Evolutionary conservation across 2,797 vertebrate species (phyloP), one percentile per base, ranked within the genome.

Genomic region (Sebastes steindachneri): DNA sequence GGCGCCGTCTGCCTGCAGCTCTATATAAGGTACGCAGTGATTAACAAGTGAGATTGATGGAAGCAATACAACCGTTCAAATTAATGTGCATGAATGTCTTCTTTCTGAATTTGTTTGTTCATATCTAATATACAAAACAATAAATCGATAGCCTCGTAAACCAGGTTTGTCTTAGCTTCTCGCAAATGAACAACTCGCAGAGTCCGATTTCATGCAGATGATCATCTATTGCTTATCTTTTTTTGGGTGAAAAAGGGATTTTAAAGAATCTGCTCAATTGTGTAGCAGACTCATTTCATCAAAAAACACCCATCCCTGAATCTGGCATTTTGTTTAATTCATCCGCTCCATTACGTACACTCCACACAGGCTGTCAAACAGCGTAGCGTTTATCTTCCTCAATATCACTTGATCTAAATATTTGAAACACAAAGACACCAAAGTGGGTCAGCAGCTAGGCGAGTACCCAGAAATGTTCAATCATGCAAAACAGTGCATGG

Each of bases 391-490:
- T 71, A 80, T 86, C 83, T 87, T 72, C 73, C 79, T 82, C 41
- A 29, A 83, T 82, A 92, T 90, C 88, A 78, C 85, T 86, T 90
- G 73, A 93, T 94, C 78, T 90, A 87, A 91, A 93, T 92, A 90
- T 88, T 90, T 81, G 82, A 91, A 88, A 88, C 83, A 89, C 88
- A 89, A 87, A 88, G 76, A 54, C 74, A 75, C 84, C 83, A 88
- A 93, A 93, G 89, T 93, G 90, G 92, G 91, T 92, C 89, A 89
- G 85, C 74, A 86, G 87, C 82, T 64, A 77, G 72, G 65, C 65
- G 19, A 85, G 82, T 65, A 81, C 62, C 80, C 81, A 86, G 72
- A 90, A 89, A 84, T 75, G 79, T 85, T 84, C 82, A 84, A 53
- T 84, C 86, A 88, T 89, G 92, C 92, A 93, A 91, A 92, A 85